phyloP scores from a whole-genome alignment of 2,888 invertebrate genomes.

The Opisthograptis luteolata region DNA sequence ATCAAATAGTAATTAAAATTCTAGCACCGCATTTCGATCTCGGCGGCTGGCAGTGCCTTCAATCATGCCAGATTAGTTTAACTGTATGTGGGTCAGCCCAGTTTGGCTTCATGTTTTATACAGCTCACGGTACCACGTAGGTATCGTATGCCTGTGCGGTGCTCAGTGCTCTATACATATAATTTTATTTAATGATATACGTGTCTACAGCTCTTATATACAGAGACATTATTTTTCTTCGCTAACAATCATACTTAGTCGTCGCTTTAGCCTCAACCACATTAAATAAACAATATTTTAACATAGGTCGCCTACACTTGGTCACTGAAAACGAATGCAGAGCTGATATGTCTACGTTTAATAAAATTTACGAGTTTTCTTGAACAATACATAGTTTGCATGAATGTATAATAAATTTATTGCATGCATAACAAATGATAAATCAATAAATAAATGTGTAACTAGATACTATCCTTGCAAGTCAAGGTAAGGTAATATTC shows the following conservation, averaged over 20 bases:
- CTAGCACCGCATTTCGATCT: slow-evolving; percentile 61
- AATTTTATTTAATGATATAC: slow-evolving; percentile 18
- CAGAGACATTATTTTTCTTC: too few species aligned
- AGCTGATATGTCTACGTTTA: too few species aligned
- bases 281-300: too few species aligned
- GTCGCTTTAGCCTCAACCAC: too few species aligned
- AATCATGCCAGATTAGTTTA: slow-evolving; percentile 60
- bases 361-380: too few species aligned
- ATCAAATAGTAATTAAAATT: slow-evolving; percentile 66
- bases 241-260: too few species aligned
- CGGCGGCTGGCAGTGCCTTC: slow-evolving; percentile 51
- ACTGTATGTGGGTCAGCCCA: slow-evolving; percentile 64
- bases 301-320: too few species aligned
- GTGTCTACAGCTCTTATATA: background rate
- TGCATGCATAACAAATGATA: too few species aligned
- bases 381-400: too few species aligned
- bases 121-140: slow-evolving; percentile 25
- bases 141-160: slow-evolving; percentile 14
- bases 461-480: slow-evolving; percentile 11
- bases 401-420: too few species aligned
- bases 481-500: slow-evolving; percentile 6
- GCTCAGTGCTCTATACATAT: slow-evolving; percentile 17
- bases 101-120: slow-evolving; percentile 57
- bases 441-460: slow-evolving; percentile 3
- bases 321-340: too few species aligned